Conservation (phyloP, 64 coral and sea anemone genomes). For the Astreopora myriophthalma region DNA sequence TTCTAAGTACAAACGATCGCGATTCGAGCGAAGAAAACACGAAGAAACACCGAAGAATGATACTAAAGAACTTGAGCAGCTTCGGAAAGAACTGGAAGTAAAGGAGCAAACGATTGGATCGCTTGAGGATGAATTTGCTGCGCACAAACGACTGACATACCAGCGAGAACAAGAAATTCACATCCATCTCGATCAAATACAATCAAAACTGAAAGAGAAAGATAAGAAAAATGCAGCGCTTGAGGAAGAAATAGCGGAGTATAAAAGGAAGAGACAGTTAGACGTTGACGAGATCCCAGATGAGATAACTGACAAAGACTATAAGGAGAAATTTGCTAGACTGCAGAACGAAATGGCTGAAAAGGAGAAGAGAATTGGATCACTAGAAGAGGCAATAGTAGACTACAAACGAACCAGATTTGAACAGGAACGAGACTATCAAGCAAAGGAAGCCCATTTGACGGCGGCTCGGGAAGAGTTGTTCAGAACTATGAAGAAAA, state of each 20-base stretch:
- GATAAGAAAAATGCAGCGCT: constrained; percentile 51
- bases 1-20: not conserved
- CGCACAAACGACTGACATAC: not conserved
- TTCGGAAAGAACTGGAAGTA: constrained; percentile 35
- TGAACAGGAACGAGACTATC: not conserved
- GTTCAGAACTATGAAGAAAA: constrained; percentile 2
- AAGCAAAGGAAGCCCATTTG: constrained; percentile 22
- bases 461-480: constrained; percentile 27
- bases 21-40: not conserved
- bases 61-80: constrained; percentile 16
- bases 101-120: not conserved
- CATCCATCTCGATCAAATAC: not conserved
- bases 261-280: constrained; percentile 16
- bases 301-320: not conserved
- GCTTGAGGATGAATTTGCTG: constrained; percentile 6
- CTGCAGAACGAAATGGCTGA: not conserved
- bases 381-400: constrained; percentile 14
- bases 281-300: not conserved
- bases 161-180: constrained; percentile 27
- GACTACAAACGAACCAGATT: constrained; percentile 10
- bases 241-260: constrained; percentile 1
- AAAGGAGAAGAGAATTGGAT: constrained; percentile 16
- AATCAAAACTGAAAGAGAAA: constrained; percentile 5
- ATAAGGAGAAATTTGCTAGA: not conserved
- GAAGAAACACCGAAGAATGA: not conserved